Base-by-base conservation (phyloP, 1,140 invertebrate genomes). In the Heliconius congener region DNA sequence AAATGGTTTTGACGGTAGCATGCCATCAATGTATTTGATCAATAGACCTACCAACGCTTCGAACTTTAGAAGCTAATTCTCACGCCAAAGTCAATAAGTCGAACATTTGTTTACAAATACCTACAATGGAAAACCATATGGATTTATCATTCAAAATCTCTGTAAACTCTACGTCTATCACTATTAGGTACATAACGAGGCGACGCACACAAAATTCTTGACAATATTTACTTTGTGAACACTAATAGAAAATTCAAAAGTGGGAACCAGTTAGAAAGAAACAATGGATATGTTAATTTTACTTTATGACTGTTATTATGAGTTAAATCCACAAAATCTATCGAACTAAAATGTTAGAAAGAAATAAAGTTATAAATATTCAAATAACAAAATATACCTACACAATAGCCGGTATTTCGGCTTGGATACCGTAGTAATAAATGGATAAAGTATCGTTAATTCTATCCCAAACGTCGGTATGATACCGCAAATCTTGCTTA, bases 241-340 rank as follows among this genome's bases (percentile, higher is more conserved):
- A 84, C 85, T 91, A 88, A 89, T 93, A 90, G 87, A 81, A 84
- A 87, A 88, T 87, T 85, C 85, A 87, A 87, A 87, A 87, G 86
- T 89, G 83, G 85, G 78, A 91, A 91, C 90, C 89, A 90, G 88
- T 92, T 90, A 88, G 88, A 89, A 90, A 85, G 88, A 91, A 91
- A 91, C 88, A 93, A 85, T 91, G 87, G 85, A 91, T 91, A 91
- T 89, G 87, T 92, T 93, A 92, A 92, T 91, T 66, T 66, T 66
- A 88, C 84, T 79, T 78, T 86, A 83, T 84, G 85, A 83, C 78
- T 82, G 85, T 79, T 82, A 19, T 74, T 81, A 75, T 83, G 73
- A 74, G 71, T 70, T 50, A 75, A 74, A 16, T 72, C 39, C 27
- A 42, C 60, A 50, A 23, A 57, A 70, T 60, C 27, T 70, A 70